These are phyloP conservation scores for Sylvicola fuscatus DNA, from an alignment of 2,888 invertebrate species.

Conservation along the genomic window DNA sequence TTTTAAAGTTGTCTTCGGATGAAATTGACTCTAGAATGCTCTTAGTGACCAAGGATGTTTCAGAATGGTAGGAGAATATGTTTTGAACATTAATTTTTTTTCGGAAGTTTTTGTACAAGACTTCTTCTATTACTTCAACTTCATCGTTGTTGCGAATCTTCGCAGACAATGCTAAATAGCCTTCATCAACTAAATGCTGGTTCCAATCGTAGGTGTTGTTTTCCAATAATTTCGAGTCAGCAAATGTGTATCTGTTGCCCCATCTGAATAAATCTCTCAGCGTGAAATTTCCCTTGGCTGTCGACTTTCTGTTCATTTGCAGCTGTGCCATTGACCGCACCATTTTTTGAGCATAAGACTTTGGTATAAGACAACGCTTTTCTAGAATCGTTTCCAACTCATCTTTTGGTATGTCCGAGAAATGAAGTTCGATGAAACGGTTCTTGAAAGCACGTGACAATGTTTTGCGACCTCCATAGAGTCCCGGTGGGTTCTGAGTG, in stretches of 20 bases:
- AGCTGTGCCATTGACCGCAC: constrained; percentile 80
- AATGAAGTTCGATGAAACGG: constrained; percentile 92
- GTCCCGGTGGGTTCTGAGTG: constrained; percentile 94
- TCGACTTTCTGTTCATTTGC: constrained; percentile 61
- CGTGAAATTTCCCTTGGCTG: constrained; percentile 83
- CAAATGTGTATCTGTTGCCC: constrained; percentile 81
- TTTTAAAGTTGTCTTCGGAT: constrained; percentile 23
- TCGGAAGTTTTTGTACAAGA: constrained; percentile 59
- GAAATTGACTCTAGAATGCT: constrained; percentile 44
- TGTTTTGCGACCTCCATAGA: constrained; percentile 92
- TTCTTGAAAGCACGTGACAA: constrained; percentile 93
- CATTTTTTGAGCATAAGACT: constrained; percentile 74
- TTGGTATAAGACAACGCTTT: constrained; percentile 68
- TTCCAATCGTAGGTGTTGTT: constrained; percentile 79
- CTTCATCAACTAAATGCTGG: constrained; percentile 91
- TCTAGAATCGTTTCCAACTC: constrained; percentile 83
- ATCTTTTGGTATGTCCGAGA: constrained; percentile 74
- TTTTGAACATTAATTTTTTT: constrained; percentile 45
- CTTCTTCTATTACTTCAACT: constrained; percentile 54
- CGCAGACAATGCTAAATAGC: constrained; percentile 83
- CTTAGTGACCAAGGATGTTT: constrained; percentile 59
- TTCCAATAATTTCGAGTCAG: constrained; percentile 32
- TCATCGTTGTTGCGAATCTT: constrained; percentile 76
- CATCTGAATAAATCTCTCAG: constrained; percentile 88
- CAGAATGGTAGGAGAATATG: constrained; percentile 45